Percentiles rank a stretch among this genome's conserved stretches.
These are phyloP conservation scores for Drosophila paulistorum DNA, from an alignment of 1,140 invertebrate genomes.

Conservation along the genomic window DNA sequence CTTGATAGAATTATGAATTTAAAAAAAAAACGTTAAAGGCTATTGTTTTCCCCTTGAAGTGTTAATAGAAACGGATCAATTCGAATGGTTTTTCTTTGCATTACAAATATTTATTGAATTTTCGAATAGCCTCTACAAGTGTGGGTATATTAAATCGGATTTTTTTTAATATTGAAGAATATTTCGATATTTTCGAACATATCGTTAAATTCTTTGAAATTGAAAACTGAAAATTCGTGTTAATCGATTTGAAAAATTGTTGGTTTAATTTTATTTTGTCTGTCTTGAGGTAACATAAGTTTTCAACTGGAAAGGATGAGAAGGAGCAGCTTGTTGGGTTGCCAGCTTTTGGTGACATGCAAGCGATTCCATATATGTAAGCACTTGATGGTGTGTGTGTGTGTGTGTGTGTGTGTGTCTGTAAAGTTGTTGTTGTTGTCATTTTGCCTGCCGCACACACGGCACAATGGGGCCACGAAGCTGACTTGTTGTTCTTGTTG, in stretches of 20 bases:
- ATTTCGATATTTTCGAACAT: too few relatives aligned
- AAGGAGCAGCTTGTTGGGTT: conserved; percentile 31
- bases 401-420: conserved; percentile 35
- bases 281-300: conserved; percentile 22
- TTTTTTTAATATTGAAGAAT: too few relatives aligned
- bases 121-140: too few relatives aligned
- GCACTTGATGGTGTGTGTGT: conserved; percentile 33
- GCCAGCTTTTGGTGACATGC: conserved; percentile 66
- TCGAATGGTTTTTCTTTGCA: too few relatives aligned
- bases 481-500: conserved; percentile 38
- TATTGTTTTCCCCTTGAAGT: too few relatives aligned
- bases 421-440: conserved; percentile 30
- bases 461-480: conserved; percentile 44
- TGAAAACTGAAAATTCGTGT: not conserved
- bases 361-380: conserved; percentile 35
- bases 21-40: too few relatives aligned
- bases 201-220: too few relatives aligned
- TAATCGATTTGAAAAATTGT: not conserved
- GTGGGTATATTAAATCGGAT: too few relatives aligned
- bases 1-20: too few relatives aligned
- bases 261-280: not conserved
- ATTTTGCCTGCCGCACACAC: conserved; percentile 50
- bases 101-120: too few relatives aligned
- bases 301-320: conserved; percentile 9
- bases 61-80: too few relatives aligned